Base-by-base conservation (phyloP, 2,797 vertebrate genomes). In the Brachymystax lenok region DNA sequence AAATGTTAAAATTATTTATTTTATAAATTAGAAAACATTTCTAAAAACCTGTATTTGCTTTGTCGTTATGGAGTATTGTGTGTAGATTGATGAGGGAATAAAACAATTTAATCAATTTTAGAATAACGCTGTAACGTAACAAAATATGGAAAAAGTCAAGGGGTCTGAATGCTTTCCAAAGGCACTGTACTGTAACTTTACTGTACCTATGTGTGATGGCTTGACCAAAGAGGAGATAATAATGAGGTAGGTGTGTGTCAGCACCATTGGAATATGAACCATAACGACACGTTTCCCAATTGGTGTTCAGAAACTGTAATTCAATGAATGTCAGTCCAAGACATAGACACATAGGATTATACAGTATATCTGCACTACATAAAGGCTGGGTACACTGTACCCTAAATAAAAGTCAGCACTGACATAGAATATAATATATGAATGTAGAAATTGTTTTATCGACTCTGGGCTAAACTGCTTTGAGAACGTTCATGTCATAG, bases 401-500 rank as follows among this genome's bases (percentile, higher is more conserved):
- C 21, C 59, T 63, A 63, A 24, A 63, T 63, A 24, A 21, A 63
- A 27, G 21, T 27, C 59, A 19, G 7, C 59, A 24, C 59, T 13
- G 59, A 63, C 40, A 63, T 24, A 61, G n/a, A 21, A 61, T 61
- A 6, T 24, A 21, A 61, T 24, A 61, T 61, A 3, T 61, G 7
- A 61, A 61, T 24, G n/a, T 2, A 61, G 3, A 21, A 21, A 40
- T 2, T 17, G 6, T 27, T 67, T 33, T 68, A 7, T 33, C 33
- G 28, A 30, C 64, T 27, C 8, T 16, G 17, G 66, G 13, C 14
- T 68, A 17, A 30, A 63, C 21, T 24, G 19, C 21, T 24, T 54
- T 28, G 27, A 35, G 28, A 28, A 74, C 69, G 12, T 17, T n/a
- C 4, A 1, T 71, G 79, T 76, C 52, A 77, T 79, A 69, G 76